Evolutionary conservation across 2,888 invertebrate genomes (phyloP), one percentile per base, ranked within the genome.

Genomic region (Beris morrisii): DNA sequence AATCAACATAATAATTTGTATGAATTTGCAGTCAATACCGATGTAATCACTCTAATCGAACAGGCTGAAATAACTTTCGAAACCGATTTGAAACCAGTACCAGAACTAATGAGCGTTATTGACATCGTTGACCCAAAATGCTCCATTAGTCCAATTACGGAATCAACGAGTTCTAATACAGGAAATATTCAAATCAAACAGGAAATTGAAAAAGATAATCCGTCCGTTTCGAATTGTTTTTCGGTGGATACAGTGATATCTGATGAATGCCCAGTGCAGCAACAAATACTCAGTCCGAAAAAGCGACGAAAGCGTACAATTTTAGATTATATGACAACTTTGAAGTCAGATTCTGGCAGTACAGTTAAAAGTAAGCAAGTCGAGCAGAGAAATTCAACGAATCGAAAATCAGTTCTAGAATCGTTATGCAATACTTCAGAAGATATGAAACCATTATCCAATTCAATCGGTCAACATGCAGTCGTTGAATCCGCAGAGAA

Each of bases 241-340:
- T 22, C 22, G 3, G 3, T 22, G 22, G 22, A 22, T 22, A 1
- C 22, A 22, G 22, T 22, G 22, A 1, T 3, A 22, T 22, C 52
- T 9, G 30, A 52, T 22, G 50, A 50, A 22, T 7, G 7, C 28
- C 1, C 30, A 22, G 22, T 22, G 56, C 4, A 5, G 15, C 11
- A 5, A 4, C 1, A 4, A 45, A 57, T 44, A 11, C 6, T 7
- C 30, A 31, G 9, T 15, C 48, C 59, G 12, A 31, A 13, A 5
- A 59, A 59, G 32, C 48, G 50, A 15, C 59, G 59, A 31, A 59
- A 59, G 32, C 46, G 48, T n/a, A 48, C 48, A 15, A 59, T 59
- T 6, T 30, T 48, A 3, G 13, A 59, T 9, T 59, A 48, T 13
- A 13, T 11, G 38, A 59, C 31, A 15, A 15, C 30, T 15, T 15